phyloP scores from a whole-genome alignment of 2,888 invertebrate species.

The Myopa testacea region DNA sequence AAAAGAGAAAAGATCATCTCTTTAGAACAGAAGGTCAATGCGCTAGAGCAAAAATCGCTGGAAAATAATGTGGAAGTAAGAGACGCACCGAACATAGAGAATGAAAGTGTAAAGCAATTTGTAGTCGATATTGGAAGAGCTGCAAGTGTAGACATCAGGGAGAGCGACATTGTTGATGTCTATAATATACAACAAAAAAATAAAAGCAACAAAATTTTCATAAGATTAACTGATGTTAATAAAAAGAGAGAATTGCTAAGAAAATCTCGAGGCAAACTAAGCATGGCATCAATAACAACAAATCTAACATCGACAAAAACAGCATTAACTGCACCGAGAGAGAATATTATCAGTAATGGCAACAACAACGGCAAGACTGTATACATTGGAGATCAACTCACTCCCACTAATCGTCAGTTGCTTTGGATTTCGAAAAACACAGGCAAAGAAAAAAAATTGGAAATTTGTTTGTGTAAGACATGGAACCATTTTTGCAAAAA shows the following conservation, averaged over 20 bases:
- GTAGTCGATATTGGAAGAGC: not conserved
- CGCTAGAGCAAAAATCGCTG: constrained; percentile 7
- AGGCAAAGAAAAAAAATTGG: not conserved
- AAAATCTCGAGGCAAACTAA: not conserved
- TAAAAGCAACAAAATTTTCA: not conserved
- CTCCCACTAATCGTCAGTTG: not conserved
- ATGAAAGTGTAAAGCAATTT: not conserved
- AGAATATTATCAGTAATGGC: too few species aligned
- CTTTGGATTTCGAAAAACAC: constrained; percentile 2
- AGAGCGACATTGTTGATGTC: constrained; percentile 14
- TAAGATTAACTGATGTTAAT: not conserved
- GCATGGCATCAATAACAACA: not conserved
- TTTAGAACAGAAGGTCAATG: constrained; percentile 13
- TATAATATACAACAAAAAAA: constrained; percentile 5
- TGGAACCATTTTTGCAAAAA: constrained; percentile 1
- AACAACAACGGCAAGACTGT: not conserved
- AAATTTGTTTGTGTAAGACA: not conserved
- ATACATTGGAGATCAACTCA: constrained; percentile 11
- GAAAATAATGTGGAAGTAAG: constrained; percentile 16
- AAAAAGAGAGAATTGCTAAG: not conserved
- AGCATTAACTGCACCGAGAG: too few species aligned
- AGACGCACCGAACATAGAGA: not conserved
- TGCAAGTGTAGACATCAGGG: not conserved
- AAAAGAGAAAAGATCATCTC: not conserved
- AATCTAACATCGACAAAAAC: too few species aligned